Conservation (phyloP, 2,888 invertebrate species). For the Cephus spinipes region DNA sequence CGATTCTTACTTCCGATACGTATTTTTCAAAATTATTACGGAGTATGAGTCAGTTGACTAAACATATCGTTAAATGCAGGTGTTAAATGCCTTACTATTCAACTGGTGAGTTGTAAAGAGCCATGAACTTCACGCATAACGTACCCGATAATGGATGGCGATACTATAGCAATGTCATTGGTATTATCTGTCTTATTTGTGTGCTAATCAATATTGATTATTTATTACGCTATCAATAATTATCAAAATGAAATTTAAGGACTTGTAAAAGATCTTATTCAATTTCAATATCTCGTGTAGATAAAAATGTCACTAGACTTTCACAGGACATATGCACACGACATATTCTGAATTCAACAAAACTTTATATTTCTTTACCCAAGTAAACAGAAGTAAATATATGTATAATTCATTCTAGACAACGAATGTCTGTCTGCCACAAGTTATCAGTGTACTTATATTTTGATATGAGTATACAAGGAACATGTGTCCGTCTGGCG, state of each 20-base stretch:
- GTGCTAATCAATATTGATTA: background rate
- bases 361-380: background rate
- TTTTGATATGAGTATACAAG: background rate
- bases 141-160: background rate
- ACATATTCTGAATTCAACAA: too few relatives aligned
- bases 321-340: background rate
- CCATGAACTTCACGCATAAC: background rate
- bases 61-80: background rate
- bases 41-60: background rate
- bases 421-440: background rate
- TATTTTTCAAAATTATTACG: background rate
- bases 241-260: background rate
- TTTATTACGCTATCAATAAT: background rate
- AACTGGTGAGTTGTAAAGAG: background rate
- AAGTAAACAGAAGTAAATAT: background rate
- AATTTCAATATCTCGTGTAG: background rate
- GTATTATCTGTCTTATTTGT: background rate
- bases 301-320: background rate
- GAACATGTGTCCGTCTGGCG: background rate
- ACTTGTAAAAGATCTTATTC: background rate
- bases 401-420: background rate
- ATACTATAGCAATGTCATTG: background rate
- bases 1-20: background rate
- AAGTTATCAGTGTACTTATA: background rate
- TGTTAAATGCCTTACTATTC: background rate